Conservation (phyloP, 2,113 vertebrate species). For the Papio anubis region DNA sequence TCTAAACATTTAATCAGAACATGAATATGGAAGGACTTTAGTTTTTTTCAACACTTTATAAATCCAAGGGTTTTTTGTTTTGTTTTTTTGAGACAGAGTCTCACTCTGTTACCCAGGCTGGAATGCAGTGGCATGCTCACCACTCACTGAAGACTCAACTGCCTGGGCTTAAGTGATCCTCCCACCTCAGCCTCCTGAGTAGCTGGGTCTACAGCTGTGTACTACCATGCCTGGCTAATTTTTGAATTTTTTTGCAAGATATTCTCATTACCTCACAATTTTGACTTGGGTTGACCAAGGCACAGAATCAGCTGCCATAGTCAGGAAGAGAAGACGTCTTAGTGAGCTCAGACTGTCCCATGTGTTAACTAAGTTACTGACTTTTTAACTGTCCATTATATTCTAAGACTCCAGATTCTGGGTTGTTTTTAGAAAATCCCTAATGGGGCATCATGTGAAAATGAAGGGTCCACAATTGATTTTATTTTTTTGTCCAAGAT, state of each 20-base stretch:
- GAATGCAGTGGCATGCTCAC: no score
- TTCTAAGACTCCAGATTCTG: slow-evolving; percentile 19
- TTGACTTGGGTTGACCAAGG: background rate
- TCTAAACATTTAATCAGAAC: slow-evolving; percentile 1
- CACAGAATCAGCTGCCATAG: background rate
- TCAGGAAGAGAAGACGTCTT: background rate
- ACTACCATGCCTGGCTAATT: no score
- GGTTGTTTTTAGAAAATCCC: background rate
- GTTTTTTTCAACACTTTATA: background rate
- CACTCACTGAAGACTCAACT: no score
- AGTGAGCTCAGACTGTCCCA: background rate
- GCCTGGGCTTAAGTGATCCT: no score
- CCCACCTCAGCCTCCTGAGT: no score
- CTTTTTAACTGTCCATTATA: background rate
- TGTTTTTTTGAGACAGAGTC: no score
- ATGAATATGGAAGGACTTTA: background rate
- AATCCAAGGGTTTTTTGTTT: background rate
- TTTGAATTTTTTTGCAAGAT: background rate
- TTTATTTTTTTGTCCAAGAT: background rate
- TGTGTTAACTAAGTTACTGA: background rate
- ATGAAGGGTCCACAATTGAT: background rate
- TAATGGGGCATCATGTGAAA: background rate
- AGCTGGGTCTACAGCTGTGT: no score
- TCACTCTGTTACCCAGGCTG: no score
- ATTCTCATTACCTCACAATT: background rate